phyloP scores from a whole-genome alignment of 2,888 invertebrate genomes.

The Drosophila pegasa region DNA sequence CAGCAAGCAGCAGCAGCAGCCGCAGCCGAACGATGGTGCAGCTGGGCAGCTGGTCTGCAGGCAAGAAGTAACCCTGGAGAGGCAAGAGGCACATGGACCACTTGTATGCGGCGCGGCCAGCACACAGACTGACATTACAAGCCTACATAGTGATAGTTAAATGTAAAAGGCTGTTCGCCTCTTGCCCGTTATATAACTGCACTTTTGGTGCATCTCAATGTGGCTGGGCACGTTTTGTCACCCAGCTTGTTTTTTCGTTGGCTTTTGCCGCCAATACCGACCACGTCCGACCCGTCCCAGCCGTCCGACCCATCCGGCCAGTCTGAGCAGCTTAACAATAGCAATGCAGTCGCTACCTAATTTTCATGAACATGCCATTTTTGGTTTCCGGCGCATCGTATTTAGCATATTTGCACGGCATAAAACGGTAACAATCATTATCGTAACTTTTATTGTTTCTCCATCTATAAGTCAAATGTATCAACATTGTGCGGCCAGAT shows the following conservation, averaged over 20 bases:
- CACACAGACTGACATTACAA: slow-evolving; percentile 29
- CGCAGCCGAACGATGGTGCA: slow-evolving; percentile 1
- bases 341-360: slow-evolving; percentile 50
- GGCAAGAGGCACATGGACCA: slow-evolving; percentile 36
- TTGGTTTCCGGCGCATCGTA: slow-evolving; percentile 58
- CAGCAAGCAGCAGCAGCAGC: slow-evolving; percentile 22
- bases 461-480: slow-evolving; percentile 54
- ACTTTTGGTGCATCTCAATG: slow-evolving; percentile 65
- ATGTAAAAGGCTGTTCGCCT: slow-evolving; percentile 66
- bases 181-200: slow-evolving; percentile 74
- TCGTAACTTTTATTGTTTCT: slow-evolving; percentile 60
- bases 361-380: slow-evolving; percentile 68
- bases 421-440: slow-evolving; percentile 68
- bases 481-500: slow-evolving; percentile 17
- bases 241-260: slow-evolving; percentile 53
- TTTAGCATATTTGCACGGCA: slow-evolving; percentile 68
- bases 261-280: slow-evolving; percentile 24
- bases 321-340: slow-evolving; percentile 19
- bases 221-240: slow-evolving; percentile 70
- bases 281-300: slow-evolving; percentile 25
- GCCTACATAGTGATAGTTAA: slow-evolving; percentile 48
- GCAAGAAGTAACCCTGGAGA: slow-evolving; percentile 49
- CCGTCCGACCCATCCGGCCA: slow-evolving; percentile 12
- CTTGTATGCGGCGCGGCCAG: slow-evolving; percentile 25
- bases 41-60: slow-evolving; percentile 23